Percentiles rank a stretch among this genome's conserved stretches.
Conservation (phyloP, 1,140 invertebrate species). For the Anastrepha ludens region DNA sequence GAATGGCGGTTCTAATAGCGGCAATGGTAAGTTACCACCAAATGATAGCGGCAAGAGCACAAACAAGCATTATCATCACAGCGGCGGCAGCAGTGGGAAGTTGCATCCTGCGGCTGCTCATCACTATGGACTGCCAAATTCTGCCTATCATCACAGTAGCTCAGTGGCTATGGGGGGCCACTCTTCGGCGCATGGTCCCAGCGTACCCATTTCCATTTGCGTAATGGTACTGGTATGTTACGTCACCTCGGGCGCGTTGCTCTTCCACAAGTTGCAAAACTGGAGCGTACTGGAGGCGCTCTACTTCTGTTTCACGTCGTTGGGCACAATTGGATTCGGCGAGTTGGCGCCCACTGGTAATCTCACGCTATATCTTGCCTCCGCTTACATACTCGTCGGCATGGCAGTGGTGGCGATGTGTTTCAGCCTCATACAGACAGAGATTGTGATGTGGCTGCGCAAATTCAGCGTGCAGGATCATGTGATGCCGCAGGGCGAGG, state of each 20-base stretch:
- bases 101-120: constrained; percentile 57
- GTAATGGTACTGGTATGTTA: constrained; percentile 92
- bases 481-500: constrained; percentile 69
- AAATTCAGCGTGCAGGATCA: constrained; percentile 76
- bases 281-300: constrained; percentile 94
- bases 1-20: constrained; percentile 57
- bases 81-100: constrained; percentile 37
- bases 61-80: constrained; percentile 55
- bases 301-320: constrained; percentile 96
- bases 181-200: constrained; percentile 59
- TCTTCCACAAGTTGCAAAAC: constrained; percentile 92
- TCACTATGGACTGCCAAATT: constrained; percentile 64
- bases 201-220: constrained; percentile 91
- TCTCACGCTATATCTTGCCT: constrained; percentile 81
- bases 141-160: constrained; percentile 62
- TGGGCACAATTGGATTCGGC: constrained; percentile 92
- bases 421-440: constrained; percentile 96
- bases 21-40: constrained; percentile 55
- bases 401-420: constrained; percentile 97
- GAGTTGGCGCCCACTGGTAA: constrained; percentile 82
- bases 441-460: constrained; percentile 83
- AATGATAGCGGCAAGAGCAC: constrained; percentile 42
- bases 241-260: constrained; percentile 90
- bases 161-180: constrained; percentile 52
- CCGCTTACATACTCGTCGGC: constrained; percentile 92